A percentile compares a stretch with the other conserved stretches of the same genome.
phyloP scores from a whole-genome alignment of 2,113 vertebrate genomes.

The Crocuta crocuta region DNA sequence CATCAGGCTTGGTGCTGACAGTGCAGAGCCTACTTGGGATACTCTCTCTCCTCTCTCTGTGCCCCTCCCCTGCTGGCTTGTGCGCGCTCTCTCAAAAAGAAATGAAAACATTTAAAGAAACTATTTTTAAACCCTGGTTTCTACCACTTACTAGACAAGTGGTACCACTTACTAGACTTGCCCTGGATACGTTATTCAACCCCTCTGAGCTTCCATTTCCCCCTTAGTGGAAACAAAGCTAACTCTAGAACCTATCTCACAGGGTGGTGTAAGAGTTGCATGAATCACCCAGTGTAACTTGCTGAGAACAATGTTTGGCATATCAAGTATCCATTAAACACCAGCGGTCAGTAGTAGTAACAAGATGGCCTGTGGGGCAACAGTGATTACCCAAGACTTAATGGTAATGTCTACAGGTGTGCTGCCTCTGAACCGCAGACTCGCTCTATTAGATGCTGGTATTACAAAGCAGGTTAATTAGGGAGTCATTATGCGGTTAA shows the following conservation, averaged over 20 bases:
- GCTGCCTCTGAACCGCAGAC: background rate
- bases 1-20: too few species aligned
- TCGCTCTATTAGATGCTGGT: background rate
- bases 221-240: background rate
- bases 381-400: constrained; percentile 12
- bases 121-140: background rate
- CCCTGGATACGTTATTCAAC: background rate
- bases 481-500: background rate
- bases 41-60: too few species aligned
- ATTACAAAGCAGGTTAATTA: constrained; percentile 61
- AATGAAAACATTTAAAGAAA: too few species aligned
- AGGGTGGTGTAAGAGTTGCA: background rate
- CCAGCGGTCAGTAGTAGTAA: constrained; percentile 7
- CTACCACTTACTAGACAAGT: background rate
- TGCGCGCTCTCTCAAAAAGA: too few species aligned
- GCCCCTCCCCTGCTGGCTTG: too few species aligned
- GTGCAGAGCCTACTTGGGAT: too few species aligned
- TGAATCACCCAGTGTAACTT: constrained; percentile 12
- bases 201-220: background rate
- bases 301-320: background rate
- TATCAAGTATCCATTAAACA: constrained; percentile 16
- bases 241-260: background rate
- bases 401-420: constrained; percentile 26
- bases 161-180: background rate
- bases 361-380: background rate